phyloP scores from a whole-genome alignment of 1,140 invertebrate genomes.

The Pogonognathellus flavescens region DNA sequence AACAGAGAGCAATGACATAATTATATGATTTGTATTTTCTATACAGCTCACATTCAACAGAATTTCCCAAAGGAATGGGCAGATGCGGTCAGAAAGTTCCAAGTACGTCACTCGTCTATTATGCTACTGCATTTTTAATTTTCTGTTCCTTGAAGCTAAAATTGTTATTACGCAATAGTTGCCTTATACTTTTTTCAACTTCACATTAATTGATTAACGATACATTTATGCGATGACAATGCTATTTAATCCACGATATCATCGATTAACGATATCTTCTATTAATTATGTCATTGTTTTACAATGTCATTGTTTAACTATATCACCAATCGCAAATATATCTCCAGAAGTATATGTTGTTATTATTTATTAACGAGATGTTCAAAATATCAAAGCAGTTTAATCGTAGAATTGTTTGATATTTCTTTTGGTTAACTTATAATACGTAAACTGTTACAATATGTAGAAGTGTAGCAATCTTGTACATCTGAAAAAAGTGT shows the following conservation, averaged over 20 bases:
- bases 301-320: no score
- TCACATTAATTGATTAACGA: neutral
- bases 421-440: no score
- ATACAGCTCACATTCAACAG: slow-evolving; percentile 59
- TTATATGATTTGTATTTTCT: no score
- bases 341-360: no score
- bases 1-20: no score
- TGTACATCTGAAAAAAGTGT: no score
- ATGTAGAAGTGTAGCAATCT: no score
- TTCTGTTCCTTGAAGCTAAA: neutral
- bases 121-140: neutral
- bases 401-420: no score
- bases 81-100: slow-evolving; percentile 66
- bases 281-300: neutral
- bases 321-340: no score
- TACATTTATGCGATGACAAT: neutral
- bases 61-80: slow-evolving; percentile 66
- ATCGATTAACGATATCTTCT: neutral
- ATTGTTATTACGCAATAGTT: neutral
- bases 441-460: no score
- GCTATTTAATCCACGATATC: neutral
- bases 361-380: no score
- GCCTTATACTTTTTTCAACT: neutral
- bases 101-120: slow-evolving; percentile 59
- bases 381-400: no score